phyloP scores from a whole-genome alignment of 2,888 invertebrate genomes.

The Cylindroiulus punctatus region DNA sequence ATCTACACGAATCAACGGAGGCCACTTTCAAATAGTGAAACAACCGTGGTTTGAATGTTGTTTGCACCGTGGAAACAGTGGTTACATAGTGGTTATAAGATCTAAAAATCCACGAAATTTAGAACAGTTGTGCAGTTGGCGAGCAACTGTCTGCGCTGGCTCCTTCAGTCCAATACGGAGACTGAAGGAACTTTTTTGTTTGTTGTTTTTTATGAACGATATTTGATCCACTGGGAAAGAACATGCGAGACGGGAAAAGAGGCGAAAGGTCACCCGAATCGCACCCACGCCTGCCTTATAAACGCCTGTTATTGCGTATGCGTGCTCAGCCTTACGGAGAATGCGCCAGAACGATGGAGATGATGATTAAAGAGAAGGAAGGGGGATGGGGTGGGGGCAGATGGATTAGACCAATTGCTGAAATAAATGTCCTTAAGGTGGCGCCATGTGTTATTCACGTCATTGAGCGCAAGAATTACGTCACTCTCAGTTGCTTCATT shows the following conservation, averaged over 20 bases:
- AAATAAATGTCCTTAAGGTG: not conserved
- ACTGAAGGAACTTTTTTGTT: slow-evolving; percentile 17
- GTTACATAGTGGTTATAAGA: too few species aligned
- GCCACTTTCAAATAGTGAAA: too few species aligned
- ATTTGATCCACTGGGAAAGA: slow-evolving; percentile 50
- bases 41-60: too few species aligned
- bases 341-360: slow-evolving; percentile 40
- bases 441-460: not conserved
- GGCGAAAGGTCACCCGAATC: slow-evolving; percentile 40
- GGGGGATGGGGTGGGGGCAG: not conserved
- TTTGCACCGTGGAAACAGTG: too few species aligned
- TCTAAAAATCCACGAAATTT: too few species aligned
- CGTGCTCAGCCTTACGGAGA: not conserved
- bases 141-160: not conserved
- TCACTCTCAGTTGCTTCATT: not conserved
- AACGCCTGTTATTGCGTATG: slow-evolving; percentile 16
- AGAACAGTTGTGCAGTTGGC: too few species aligned
- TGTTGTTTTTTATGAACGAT: not conserved
- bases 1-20: too few species aligned
- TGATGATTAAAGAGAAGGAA: slow-evolving; percentile 47
- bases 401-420: not conserved
- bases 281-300: slow-evolving; percentile 46
- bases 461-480: not conserved
- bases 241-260: slow-evolving; percentile 35
- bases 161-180: not conserved